Base-by-base conservation (phyloP, 1,140 invertebrate species). In the Antheraea mylitta region DNA sequence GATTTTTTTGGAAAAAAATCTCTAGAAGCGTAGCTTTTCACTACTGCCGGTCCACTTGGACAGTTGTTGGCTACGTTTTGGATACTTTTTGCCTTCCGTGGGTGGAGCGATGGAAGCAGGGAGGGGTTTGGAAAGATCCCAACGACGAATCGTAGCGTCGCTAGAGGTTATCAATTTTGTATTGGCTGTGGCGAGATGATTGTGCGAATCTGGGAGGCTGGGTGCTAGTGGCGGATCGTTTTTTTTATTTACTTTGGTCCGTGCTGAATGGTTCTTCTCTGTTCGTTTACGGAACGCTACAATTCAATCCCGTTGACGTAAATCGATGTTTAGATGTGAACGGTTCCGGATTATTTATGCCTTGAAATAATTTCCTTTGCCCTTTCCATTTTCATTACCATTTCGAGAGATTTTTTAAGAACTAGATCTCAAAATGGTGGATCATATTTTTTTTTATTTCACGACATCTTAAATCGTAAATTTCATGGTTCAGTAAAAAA, bases 151-250 rank as follows among this genome's bases (percentile, higher is more conserved):
- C 13, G 67, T 16, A 58, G 48, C 58, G 19, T 7, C 60, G 37
- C 16, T 13, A 36, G 59, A 58, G 22, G 58, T 61, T 77, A 74
- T 79, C 71, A 75, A 78, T 79, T 68, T 82, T 70, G 82, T 73
- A 91, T 92, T 92, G 91, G 91, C 73, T 64, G 72, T 60, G 61
- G 62, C 73, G 84, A 90, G 88, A 90, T 91, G 86, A 86, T 87
- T 82, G 81, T 88, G 89, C 87, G 85, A 90, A 90, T 89, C 80
- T 89, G 75, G 83, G 89, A 90, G 87, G 88, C 88, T 91, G 88
- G 81, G 79, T 81, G 79, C 66, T 67, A 71, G 75, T 74, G 67
- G 74, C 60, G 69, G 75, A 75, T 76, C 60, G 77, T 84, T 82
- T 85, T 87, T 83, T 85, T 80, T 86, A 82, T 89, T 84, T 84